Percentiles rank a stretch among this genome's conserved stretches.
phyloP scores from a whole-genome alignment of 2,797 vertebrate species.

The Lates japonicus region DNA sequence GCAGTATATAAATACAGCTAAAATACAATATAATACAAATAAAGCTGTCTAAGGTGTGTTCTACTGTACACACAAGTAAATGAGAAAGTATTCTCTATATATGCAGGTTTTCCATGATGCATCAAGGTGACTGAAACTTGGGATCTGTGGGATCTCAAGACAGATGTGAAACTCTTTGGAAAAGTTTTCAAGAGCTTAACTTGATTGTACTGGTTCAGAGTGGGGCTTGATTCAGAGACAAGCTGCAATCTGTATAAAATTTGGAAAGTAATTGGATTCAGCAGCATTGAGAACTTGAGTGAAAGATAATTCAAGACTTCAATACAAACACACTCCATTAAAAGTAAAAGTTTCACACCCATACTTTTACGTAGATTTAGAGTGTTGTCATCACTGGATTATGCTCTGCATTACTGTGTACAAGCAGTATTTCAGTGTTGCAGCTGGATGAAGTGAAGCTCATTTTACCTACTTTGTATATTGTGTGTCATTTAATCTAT shows the following conservation, averaged over 20 bases:
- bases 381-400: background rate
- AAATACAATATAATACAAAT: no score
- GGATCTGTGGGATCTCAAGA: no score
- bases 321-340: background rate
- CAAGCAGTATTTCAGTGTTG: background rate
- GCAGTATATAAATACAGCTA: conserved; percentile 10
- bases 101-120: no score
- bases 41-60: no score
- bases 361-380: background rate
- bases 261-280: conserved; percentile 9
- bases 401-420: background rate
- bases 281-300: background rate
- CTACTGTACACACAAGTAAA: no score
- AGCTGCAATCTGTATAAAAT: background rate
- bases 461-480: background rate
- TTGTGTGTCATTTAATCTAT: background rate
- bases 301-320: background rate
- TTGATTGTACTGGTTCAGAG: no score
- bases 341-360: no score
- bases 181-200: no score
- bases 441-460: background rate
- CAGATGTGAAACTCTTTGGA: no score
- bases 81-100: no score
- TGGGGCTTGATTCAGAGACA: background rate
- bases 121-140: no score